Evolutionary conservation across 2,888 invertebrate species (phyloP).

Genomic region (Tachystola acroxantha): DNA sequence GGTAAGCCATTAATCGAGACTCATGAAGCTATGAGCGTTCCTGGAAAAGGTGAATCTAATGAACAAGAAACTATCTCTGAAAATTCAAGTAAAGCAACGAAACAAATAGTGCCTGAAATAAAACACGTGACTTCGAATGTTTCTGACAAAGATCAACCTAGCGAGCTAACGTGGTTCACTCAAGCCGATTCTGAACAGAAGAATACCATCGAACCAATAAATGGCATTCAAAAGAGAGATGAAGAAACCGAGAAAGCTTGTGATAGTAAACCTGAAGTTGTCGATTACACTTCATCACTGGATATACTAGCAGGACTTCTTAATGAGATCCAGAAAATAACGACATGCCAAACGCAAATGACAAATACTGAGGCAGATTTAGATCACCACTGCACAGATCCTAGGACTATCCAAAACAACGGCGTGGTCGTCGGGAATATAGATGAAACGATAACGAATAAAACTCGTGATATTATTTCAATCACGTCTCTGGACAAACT

Average conservation of each 20-base stretch:
- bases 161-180: too few relatives aligned
- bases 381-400: slow-evolving; percentile 19
- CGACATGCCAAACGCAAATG: slow-evolving; percentile 42
- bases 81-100: neutral
- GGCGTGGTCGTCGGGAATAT: slow-evolving; percentile 21
- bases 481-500: slow-evolving; percentile 40
- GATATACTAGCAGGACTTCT: slow-evolving; percentile 59
- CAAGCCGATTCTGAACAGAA: too few relatives aligned
- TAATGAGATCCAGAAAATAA: slow-evolving; percentile 65
- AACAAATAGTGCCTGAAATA: too few relatives aligned
- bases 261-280: slow-evolving; percentile 14
- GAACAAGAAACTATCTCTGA: neutral
- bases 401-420: slow-evolving; percentile 29
- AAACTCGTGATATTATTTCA: slow-evolving; percentile 30
- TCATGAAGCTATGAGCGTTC: neutral
- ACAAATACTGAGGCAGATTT: slow-evolving; percentile 16
- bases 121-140: too few relatives aligned
- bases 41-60: neutral
- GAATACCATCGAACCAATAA: neutral
- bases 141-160: neutral
- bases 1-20: neutral
- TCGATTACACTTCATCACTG: slow-evolving; percentile 51
- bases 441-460: slow-evolving; percentile 23
- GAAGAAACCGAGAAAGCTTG: neutral
- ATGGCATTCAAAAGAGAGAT: slow-evolving; percentile 3